A percentile compares a stretch with the other conserved stretches of the same genome.
Conservation (phyloP, 2,888 invertebrate genomes). For the Aquatica leii region DNA sequence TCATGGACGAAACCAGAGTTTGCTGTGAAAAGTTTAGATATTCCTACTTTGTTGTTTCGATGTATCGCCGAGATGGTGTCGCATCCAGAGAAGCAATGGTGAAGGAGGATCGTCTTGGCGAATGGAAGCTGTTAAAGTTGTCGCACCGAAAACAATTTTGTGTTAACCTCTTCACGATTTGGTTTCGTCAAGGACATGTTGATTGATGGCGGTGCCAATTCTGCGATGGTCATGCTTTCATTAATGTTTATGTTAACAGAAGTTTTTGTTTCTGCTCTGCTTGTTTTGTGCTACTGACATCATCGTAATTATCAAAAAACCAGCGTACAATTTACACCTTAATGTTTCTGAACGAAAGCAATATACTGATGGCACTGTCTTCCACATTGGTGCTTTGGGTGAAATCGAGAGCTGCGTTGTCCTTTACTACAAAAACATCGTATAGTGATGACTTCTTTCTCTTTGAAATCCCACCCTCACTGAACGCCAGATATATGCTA, state of each 20-base stretch:
- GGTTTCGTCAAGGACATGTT: slow-evolving; percentile 29
- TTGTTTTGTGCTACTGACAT: slow-evolving; percentile 27
- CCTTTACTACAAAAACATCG: not conserved
- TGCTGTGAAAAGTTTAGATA: too few species aligned
- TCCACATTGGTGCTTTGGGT: not conserved
- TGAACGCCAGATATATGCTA: too few species aligned
- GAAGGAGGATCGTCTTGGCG: too few species aligned
- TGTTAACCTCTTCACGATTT: slow-evolving; percentile 1
- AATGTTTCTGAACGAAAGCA: too few species aligned
- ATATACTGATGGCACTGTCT: slow-evolving; percentile 22
- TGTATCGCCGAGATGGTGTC: too few species aligned
- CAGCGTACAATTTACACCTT: slow-evolving; percentile 12
- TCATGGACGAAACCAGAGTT: too few species aligned
- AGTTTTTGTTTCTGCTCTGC: slow-evolving; percentile 1
- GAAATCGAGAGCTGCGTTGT: not conserved
- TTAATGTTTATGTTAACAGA: too few species aligned
- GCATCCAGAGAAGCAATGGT: too few species aligned
- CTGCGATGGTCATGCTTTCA: too few species aligned
- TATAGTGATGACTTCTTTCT: not conserved
- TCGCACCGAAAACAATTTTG: slow-evolving; percentile 4
- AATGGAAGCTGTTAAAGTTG: not conserved
- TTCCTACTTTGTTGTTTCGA: too few species aligned
- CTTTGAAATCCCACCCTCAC: not conserved
- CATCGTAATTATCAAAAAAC: slow-evolving; percentile 21
- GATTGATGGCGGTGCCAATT: slow-evolving; percentile 9